Percentiles rank a stretch among this genome's conserved stretches.
Conservation (phyloP, 2,797 vertebrate genomes). For the Varecia variegata region DNA sequence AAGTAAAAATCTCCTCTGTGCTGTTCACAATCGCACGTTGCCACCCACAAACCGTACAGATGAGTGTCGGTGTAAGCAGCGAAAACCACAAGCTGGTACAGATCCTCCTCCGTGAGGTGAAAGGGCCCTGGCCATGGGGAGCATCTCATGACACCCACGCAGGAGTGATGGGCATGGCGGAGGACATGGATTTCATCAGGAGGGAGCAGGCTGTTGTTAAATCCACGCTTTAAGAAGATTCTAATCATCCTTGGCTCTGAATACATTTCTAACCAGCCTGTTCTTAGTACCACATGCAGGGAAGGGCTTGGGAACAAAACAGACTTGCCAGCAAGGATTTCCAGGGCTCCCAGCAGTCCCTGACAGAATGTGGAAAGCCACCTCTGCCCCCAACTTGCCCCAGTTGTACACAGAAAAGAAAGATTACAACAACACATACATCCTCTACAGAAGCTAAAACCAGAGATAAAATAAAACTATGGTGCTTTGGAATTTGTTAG, state of each 20-base stretch:
- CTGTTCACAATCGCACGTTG: conserved; percentile 43
- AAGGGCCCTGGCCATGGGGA: neutral
- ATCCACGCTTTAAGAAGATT: neutral
- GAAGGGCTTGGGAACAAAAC: neutral
- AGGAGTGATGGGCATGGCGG: rapidly evolving
- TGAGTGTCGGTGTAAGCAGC: neutral
- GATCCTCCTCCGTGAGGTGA: neutral
- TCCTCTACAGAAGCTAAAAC: neutral
- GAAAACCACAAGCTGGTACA: neutral
- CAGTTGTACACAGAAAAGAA: neutral
- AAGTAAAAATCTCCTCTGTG: conserved; percentile 47
- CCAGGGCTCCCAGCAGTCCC: neutral
- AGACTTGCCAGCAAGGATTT: neutral
- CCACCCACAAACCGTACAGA: conserved; percentile 41
- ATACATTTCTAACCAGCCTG: neutral
- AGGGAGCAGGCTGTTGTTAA: neutral
- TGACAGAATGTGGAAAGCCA: neutral
- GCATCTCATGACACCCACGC: neutral
- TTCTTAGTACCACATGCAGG: neutral
- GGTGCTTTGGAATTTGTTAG: neutral
- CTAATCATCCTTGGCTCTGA: neutral
- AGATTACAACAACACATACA: neutral
- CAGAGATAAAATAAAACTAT: neutral
- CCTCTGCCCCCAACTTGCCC: neutral
- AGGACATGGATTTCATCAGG: neutral